Evolutionary conservation across 2,113 vertebrate species (phyloP), one percentile per base, ranked within the genome.

Genomic region (Python bivittatus): DNA sequence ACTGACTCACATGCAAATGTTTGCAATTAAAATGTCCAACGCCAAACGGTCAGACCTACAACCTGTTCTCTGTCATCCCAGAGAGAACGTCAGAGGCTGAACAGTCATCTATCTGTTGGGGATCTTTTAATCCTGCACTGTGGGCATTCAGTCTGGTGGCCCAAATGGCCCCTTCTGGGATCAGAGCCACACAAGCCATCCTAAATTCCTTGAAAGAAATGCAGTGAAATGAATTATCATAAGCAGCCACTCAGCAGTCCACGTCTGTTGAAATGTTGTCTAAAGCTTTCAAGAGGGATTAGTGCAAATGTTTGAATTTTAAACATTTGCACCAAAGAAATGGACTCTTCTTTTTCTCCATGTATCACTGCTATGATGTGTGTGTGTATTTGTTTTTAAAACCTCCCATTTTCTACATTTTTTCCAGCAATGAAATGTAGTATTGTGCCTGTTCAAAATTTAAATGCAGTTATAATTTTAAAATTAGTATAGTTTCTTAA

Each of bases 401-500:
- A 58, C 9, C 79, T 54, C 20, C 8, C 11, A 17, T 42, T 84
- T 58, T 44, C 42, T 12, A 20, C 29, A 33, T 25, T 44, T 52
- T 29, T 53, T 91, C 38, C 23, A 0, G 42, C 52, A 11, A 86
- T 64, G 20, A 38, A 53, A 27, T n/a, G 44, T 20, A 72, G 5
- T 38, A 20, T 33, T 79, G 33, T 79, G 22, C 13, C 1, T 8
- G 7, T 23, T 57, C 9, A 38, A 83, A 42, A 33, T 57, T 79
- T 83, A 54, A 38, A 33, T 38, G 64, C 6, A 56, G 20, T 79
- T 83, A 56, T 20, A 84, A 89, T 91, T 90, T 91, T 27, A 68
- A 44, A 91, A 91, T 88, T 93, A 92, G 86, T 92, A 92, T 95
- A 61, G 88, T 83, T 94, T 96, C 53, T 93, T 93, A 96, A 95